Evolutionary conservation across 2,888 invertebrate genomes (phyloP).

Genomic region (Cephus spinipes): DNA sequence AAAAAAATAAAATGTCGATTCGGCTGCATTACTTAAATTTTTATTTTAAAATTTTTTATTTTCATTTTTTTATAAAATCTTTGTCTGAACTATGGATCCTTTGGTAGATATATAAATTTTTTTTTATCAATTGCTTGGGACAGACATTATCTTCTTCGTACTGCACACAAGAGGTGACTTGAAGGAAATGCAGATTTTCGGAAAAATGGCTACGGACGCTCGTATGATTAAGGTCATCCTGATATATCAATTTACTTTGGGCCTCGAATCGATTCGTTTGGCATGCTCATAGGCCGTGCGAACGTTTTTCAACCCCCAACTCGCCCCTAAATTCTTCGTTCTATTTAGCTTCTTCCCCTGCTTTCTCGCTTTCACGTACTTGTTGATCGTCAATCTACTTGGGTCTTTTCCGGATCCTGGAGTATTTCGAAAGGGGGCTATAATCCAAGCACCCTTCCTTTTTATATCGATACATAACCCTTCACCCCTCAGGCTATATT

Average conservation of each 20-base stretch:
- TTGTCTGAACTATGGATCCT: no score
- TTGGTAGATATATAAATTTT: no score
- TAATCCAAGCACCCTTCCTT: neutral
- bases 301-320: conserved; percentile 27
- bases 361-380: conserved; percentile 1
- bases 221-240: neutral
- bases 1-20: neutral
- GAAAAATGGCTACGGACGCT: neutral
- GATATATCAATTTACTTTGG: conserved; percentile 4
- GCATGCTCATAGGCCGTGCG: conserved; percentile 22
- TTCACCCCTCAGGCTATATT: neutral
- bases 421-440: neutral
- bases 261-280: conserved; percentile 30
- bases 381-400: conserved; percentile 8
- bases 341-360: neutral
- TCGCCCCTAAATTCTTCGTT: conserved; percentile 13
- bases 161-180: no score
- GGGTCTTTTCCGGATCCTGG: neutral
- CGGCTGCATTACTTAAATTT: neutral
- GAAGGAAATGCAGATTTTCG: no score
- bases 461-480: neutral
- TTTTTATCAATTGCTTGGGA: no score
- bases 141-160: no score
- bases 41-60: no score
- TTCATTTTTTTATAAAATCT: no score